Evolutionary conservation across 2,113 vertebrate genomes (phyloP), one percentile per base, ranked within the genome.

Genomic region (Melozone crissalis): DNA sequence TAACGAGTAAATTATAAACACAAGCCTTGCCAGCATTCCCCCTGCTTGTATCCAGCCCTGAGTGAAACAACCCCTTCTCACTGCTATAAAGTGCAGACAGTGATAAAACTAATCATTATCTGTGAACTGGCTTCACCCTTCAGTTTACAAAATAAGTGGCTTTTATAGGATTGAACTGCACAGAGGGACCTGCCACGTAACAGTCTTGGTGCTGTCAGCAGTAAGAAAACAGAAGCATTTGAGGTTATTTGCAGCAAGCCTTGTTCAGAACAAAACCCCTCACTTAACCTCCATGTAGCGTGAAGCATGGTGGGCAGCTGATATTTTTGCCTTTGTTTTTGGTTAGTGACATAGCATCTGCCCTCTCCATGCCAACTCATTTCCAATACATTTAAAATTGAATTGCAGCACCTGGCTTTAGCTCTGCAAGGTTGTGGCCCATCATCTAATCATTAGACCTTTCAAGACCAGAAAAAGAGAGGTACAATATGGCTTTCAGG

Each of bases 291-390:
- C 67, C 39, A 0, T 0, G 0, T 67, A 77, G 65, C 0, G 0
- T 83, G 65, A 92, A 93, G 85, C 65, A 76, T 72, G 44, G 31
- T 67, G 65, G 61, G 85, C 79, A 86, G 93, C 88, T 54, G 88
- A 57, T 86, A 52, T 47, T 89, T 93, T 90, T 71, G 88, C 61
- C 58, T 96, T 96, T 96, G 93, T 88, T 95, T 91, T 81, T 95
- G 78, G 47, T 77, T 81, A 59, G 82, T 94, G 94, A 90, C 85
- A 83, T 91, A 88, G 82, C 73, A 68, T 89, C 77, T 77, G 83
- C 90, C 76, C 86, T 92, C 88, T 92, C 93, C 84, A 92, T 92
- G 94, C 73, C 90, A 93, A 68, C 80, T 91, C 65, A 35, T 93
- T 97, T 92, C 90, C 88, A 80, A 79, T 58, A 49, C 61, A 9